These are phyloP conservation scores for Lerista edwardsae DNA, from an alignment of 2,797 vertebrate species.

Conservation along the genomic window DNA sequence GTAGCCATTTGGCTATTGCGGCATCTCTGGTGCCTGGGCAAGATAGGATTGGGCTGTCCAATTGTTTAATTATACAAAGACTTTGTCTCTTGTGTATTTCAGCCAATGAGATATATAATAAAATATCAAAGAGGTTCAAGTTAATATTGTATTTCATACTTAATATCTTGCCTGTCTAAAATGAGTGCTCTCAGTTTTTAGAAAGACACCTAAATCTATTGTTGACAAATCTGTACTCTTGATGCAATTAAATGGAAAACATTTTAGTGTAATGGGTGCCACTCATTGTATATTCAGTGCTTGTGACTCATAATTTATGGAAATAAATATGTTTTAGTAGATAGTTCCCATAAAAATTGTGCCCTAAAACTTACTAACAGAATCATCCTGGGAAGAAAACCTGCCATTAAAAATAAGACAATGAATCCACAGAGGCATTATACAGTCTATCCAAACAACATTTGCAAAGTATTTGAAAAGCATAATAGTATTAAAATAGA, in stretches of 20 bases:
- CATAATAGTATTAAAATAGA: constrained; percentile 61
- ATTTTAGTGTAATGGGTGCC: constrained; percentile 43
- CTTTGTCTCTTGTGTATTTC: neutral
- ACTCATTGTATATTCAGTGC: constrained; percentile 16
- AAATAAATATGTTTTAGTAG: constrained; percentile 51
- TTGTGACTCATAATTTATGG: constrained; percentile 53
- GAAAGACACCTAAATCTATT: neutral
- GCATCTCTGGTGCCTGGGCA: too few species aligned
- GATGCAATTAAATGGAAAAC: neutral
- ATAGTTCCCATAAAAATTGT: constrained; percentile 54
- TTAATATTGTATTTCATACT: neutral
- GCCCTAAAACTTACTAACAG: constrained; percentile 52
- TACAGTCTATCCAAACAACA: constrained; percentile 40
- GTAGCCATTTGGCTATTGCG: too few species aligned
- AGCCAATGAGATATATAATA: too few species aligned
- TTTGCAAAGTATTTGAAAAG: constrained; percentile 58
- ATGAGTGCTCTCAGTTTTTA: neutral
- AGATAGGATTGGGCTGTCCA: too few species aligned
- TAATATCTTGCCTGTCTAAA: neutral
- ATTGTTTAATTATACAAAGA: neutral
- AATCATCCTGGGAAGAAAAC: constrained; percentile 50
- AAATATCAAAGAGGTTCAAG: too few species aligned
- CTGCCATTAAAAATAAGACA: constrained; percentile 37
- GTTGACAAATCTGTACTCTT: neutral
- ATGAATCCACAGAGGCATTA: constrained; percentile 44